Evolutionary conservation across 2,888 invertebrate species (phyloP).

Genomic region (Sinhomidia bicolor): DNA sequence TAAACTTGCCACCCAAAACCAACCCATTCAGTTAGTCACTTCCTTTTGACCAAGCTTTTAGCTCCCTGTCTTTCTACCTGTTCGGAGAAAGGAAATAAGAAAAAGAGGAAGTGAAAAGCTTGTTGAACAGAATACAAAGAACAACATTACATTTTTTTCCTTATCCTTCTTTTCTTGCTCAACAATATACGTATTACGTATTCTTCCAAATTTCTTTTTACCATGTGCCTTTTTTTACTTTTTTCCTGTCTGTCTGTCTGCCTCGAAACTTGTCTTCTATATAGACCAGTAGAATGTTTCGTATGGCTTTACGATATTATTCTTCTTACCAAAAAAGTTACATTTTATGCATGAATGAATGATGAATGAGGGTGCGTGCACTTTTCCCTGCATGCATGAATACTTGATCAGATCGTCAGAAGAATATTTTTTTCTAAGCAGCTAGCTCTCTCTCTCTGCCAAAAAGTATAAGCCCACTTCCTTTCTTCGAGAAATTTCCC

Average conservation of each 20-base stretch:
- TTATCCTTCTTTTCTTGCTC: background rate
- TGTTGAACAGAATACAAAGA: slow-evolving; percentile 33
- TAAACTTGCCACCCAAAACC: too few relatives aligned
- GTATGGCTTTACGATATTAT: background rate
- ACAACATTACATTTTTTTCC: background rate
- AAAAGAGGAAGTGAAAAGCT: slow-evolving; percentile 36
- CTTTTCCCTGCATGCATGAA: slow-evolving; percentile 44
- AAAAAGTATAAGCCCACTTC: background rate
- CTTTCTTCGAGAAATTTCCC: background rate
- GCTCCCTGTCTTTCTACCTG: too few relatives aligned
- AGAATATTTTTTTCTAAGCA: background rate
- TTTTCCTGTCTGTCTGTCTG: background rate
- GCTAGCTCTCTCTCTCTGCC: too few relatives aligned
- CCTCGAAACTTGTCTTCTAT: background rate
- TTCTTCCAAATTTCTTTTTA: background rate
- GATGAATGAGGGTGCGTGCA: slow-evolving; percentile 44
- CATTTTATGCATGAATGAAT: slow-evolving; percentile 51
- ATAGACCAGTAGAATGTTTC: too few relatives aligned
- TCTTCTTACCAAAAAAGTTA: slow-evolving; percentile 4
- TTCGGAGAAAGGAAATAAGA: background rate
- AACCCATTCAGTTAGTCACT: too few relatives aligned
- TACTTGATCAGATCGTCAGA: slow-evolving; percentile 32
- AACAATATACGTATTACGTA: background rate
- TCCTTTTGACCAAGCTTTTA: too few relatives aligned
- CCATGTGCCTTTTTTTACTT: too few relatives aligned